A percentile compares a stretch with the other conserved stretches of the same genome.
phyloP scores from a whole-genome alignment of 1,140 invertebrate species.

The Solenopsis invicta region DNA sequence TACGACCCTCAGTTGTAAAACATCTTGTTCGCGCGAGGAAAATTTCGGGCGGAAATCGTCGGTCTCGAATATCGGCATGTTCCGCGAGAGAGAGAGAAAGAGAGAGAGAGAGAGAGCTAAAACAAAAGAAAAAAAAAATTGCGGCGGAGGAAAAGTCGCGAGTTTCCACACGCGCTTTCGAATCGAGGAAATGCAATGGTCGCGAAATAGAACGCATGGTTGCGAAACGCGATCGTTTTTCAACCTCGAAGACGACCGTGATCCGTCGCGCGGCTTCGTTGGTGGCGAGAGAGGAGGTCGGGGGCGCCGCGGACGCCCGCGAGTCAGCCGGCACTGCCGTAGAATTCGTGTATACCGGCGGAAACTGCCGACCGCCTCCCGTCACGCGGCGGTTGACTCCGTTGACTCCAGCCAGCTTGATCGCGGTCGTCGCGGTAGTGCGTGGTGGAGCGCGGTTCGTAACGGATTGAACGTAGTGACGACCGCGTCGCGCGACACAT shows the following conservation, averaged over 20 bases:
- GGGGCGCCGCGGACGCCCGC: slow-evolving; percentile 39
- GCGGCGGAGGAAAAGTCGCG: not conserved
- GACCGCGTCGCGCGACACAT: slow-evolving; percentile 13
- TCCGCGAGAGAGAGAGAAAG: no score
- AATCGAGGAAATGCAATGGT: not conserved
- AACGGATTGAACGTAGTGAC: slow-evolving; percentile 44
- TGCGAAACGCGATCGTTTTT: not conserved
- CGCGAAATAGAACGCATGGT: not conserved
- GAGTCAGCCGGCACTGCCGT: slow-evolving; percentile 43
- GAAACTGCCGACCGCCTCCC: slow-evolving; percentile 61
- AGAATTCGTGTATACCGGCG: slow-evolving; percentile 33
- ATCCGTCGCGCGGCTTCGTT: no score
- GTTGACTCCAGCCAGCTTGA: slow-evolving; percentile 55
- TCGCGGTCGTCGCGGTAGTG: slow-evolving; percentile 2
- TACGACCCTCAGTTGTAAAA: not conserved
- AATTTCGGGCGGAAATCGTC: not conserved
- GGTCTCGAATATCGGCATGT: not conserved
- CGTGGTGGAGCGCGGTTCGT: slow-evolving; percentile 65
- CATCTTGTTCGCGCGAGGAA: not conserved
- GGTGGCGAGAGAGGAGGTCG: no score
- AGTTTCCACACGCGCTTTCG: not conserved
- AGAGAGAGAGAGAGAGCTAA: no score
- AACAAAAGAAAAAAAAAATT: not conserved
- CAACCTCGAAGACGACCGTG: not conserved
- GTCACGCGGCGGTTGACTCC: slow-evolving; percentile 71